Evolutionary conservation across 2,797 vertebrate genomes (phyloP).

Genomic region (Gallirallus australis): DNA sequence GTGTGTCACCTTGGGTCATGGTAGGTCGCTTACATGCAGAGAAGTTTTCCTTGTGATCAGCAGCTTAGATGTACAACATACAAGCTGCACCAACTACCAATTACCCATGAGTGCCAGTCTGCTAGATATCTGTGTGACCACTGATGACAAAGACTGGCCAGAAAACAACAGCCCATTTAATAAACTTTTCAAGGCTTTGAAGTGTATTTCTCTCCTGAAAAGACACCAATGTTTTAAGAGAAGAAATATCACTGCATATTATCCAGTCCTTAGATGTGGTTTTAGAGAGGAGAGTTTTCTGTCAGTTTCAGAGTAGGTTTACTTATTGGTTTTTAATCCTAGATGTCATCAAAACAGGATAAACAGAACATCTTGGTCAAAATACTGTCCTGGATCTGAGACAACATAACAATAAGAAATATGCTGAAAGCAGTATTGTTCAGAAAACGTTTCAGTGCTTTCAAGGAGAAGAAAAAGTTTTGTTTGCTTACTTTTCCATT

Average conservation of each 20-base stretch:
- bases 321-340: background rate
- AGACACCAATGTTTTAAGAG: background rate
- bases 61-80: background rate
- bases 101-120: background rate
- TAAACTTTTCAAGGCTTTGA: background rate
- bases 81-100: background rate
- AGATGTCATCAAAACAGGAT: background rate
- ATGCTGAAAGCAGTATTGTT: background rate
- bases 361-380: background rate
- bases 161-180: background rate
- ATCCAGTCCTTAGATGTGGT: background rate
- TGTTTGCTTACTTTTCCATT: background rate
- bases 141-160: background rate
- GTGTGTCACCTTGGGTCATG: background rate
- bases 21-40: background rate
- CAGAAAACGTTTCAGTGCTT: background rate
- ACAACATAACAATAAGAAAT: background rate
- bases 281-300: background rate
- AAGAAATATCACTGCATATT: background rate
- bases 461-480: background rate
- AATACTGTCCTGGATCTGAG: background rate
- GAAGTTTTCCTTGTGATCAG: background rate
- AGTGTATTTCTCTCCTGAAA: background rate
- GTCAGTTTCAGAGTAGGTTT: background rate
- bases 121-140: background rate